Evolutionary conservation across 2,797 vertebrate species (phyloP), one percentile per base, ranked within the genome.

Genomic region (Catharus ustulatus): DNA sequence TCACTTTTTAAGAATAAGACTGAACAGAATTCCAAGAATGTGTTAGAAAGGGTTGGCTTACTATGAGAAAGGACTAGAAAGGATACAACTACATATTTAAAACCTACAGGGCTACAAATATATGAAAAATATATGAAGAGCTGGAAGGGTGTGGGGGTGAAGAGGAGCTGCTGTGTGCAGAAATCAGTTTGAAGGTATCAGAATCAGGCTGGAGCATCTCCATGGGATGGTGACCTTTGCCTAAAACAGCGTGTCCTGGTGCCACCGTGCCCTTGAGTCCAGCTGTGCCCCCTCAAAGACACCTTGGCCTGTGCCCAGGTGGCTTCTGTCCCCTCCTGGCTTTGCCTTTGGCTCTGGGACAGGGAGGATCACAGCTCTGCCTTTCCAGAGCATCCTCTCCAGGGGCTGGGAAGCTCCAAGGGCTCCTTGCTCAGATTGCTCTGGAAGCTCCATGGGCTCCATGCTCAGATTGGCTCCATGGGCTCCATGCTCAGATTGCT

Each of bases 241-340:
- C 13, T 24, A 10, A 29, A 51, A 32, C 0, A 0, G 23, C 32
- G 0, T 48, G 55, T 64, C 38, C 43, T 10, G 24, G 27, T 38
- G n/a, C 32, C n/a, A 40, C 29, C 64, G 3, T 0, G 0, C 18
- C 49, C 71, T 40, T 43, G 78, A 61, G 26, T 14, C 21, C 68
- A 52, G 17, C 32, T 18, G 13, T 22, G 83, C 75, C 3, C 6
- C 63, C 38, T 17, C 48, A 1, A 57, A 68, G 27, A 14, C 45
- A 16, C 2, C 27, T 2, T 30, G 85, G 76, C 5, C 11, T 5
- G 23, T 46, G 30, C 63, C 85, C 36, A 13, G 55, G 26, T 0
- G 1, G 48, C 30, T 64, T 52, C 24, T 3, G 3, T 32, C 63
- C 36, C 8, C 0, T 52, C 64, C 68, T 51, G 49, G 0, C 61